Percentiles rank a stretch among this genome's conserved stretches.
Conservation (phyloP, 2,797 vertebrate genomes). For the Decapterus maruadsi region DNA sequence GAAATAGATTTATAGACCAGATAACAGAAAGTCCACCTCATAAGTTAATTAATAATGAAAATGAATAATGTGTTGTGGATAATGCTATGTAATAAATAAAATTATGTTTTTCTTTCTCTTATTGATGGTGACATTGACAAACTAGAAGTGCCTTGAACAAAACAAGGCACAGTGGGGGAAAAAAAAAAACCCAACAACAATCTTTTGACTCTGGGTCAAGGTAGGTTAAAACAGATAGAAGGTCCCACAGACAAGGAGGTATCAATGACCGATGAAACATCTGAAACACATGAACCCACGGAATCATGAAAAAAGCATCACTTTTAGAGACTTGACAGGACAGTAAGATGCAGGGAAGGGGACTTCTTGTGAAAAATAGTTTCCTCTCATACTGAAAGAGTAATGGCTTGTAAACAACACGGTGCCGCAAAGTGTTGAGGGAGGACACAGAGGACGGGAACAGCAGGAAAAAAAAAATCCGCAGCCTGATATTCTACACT, state of each 20-base stretch:
- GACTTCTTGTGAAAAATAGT: constrained; percentile 25
- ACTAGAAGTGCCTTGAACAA: neutral
- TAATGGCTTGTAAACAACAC: constrained; percentile 48
- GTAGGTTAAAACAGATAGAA: neutral
- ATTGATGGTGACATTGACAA: neutral
- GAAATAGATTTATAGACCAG: too few relatives aligned
- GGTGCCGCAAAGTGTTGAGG: constrained; percentile 33
- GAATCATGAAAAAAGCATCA: neutral
- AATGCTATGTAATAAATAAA: too few relatives aligned
- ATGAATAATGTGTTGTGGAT: too few relatives aligned
- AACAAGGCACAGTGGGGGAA: too few relatives aligned
- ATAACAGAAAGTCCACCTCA: too few relatives aligned
- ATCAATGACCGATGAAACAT: neutral
- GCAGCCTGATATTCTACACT: constrained; percentile 52
- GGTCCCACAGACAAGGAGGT: neutral
- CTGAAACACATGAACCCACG: neutral
- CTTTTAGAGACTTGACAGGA: neutral
- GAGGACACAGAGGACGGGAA: constrained; percentile 46
- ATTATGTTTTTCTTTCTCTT: neutral
- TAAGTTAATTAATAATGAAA: too few relatives aligned
- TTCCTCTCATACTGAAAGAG: constrained; percentile 29
- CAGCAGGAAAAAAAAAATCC: constrained; percentile 47
- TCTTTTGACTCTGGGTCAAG: neutral
- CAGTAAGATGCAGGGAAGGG: neutral
- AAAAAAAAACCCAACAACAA: neutral